phyloP scores from a whole-genome alignment of 2,888 invertebrate genomes.

The Trachelus troglodyta region DNA sequence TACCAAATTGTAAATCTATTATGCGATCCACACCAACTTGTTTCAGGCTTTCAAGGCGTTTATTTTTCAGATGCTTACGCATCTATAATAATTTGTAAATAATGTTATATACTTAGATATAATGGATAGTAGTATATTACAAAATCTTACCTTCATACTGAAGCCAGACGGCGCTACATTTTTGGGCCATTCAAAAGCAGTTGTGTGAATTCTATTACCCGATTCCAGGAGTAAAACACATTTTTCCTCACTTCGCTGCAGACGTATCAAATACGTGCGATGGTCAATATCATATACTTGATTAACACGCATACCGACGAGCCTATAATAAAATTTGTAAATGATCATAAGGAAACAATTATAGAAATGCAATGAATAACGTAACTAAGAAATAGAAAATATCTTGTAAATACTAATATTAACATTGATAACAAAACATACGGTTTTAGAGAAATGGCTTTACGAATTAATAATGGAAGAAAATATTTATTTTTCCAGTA shows the following conservation, averaged over 20 bases:
- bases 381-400: background rate
- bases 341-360: conserved; percentile 35
- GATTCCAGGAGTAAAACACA: conserved; percentile 91
- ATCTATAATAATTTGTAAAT: conserved; percentile 71
- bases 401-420: conserved; percentile 33
- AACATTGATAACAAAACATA: background rate
- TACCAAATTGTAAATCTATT: conserved; percentile 95
- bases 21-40: conserved; percentile 96
- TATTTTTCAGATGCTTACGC: conserved; percentile 96
- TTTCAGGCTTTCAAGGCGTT: conserved; percentile 85
- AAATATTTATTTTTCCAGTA: too few species aligned
- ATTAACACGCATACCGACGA: conserved; percentile 92
- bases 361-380: background rate
- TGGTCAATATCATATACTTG: conserved; percentile 98
- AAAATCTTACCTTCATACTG: conserved; percentile 87
- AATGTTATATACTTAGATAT: conserved; percentile 1
- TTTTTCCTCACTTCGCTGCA: conserved; percentile 89
- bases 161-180: conserved; percentile 95
- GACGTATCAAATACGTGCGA: conserved; percentile 92
- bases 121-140: background rate
- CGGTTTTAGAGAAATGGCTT: too few species aligned
- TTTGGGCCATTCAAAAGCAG: conserved; percentile 98
- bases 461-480: too few species aligned
- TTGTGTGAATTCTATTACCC: conserved; percentile 92
- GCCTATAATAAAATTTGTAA: conserved; percentile 65